Percentiles rank a stretch among this genome's conserved stretches.
Conservation (phyloP, 1,140 invertebrate species). For the Geopemphigus sp. region DNA sequence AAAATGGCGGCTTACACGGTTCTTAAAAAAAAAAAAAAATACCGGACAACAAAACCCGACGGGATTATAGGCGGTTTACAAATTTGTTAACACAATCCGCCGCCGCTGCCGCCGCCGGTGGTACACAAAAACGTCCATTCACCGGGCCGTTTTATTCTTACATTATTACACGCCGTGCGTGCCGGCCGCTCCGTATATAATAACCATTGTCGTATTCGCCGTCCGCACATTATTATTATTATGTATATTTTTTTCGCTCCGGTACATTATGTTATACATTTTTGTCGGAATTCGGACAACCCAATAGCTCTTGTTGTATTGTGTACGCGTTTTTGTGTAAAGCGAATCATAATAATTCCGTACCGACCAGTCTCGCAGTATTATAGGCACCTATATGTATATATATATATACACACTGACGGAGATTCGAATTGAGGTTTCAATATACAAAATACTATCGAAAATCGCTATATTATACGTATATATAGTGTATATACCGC, state of each 20-base stretch:
- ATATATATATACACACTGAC: neutral
- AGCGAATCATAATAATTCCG: conserved; percentile 29
- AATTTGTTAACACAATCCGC: conserved; percentile 48
- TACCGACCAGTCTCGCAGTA: neutral
- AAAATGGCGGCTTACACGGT: conserved; percentile 48
- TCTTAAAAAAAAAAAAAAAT: conserved; percentile 25
- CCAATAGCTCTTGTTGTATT: conserved; percentile 29
- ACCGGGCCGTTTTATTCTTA: conserved; percentile 45
- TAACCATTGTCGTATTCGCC: conserved; percentile 38
- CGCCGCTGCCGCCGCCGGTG: no score
- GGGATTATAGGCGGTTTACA: conserved; percentile 47
- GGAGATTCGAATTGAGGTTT: conserved; percentile 34
- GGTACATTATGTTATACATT: conserved; percentile 29
- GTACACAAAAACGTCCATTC: conserved; percentile 46
- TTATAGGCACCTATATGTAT: neutral
- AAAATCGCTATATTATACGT: neutral
- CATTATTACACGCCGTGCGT: conserved; percentile 35
- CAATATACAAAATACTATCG: conserved; percentile 27
- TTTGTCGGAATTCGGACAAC: conserved; percentile 41
- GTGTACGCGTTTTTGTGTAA: conserved; percentile 17
- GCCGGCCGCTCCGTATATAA: conserved; percentile 26
- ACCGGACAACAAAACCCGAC: conserved; percentile 42
- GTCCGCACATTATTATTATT: conserved; percentile 44
- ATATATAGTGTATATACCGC: neutral
- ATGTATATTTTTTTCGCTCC: conserved; percentile 36